These are phyloP conservation scores for Drosophila yakuba DNA, from an alignment of 1,140 invertebrate species.

Conservation along the genomic window DNA sequence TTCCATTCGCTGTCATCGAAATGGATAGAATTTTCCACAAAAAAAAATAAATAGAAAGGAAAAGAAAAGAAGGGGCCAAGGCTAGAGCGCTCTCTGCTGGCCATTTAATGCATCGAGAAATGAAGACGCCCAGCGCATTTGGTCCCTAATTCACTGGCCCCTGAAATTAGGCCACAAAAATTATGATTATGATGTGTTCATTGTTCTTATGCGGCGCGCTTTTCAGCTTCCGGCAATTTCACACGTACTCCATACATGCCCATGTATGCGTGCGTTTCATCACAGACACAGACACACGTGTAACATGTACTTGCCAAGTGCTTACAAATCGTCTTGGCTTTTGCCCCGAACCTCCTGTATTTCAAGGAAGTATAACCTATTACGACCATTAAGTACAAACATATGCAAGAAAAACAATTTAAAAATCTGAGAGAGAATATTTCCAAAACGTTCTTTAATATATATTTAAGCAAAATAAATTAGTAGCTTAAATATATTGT, in stretches of 20 bases:
- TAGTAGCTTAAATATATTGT: no score
- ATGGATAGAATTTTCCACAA: constrained; percentile 19
- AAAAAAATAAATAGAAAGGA: no score
- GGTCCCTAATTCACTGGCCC: constrained; percentile 25
- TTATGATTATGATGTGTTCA: constrained; percentile 82
- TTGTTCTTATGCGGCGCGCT: constrained; percentile 70
- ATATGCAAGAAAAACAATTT: no score
- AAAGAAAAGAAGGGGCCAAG: constrained; percentile 18
- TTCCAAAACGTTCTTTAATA: no score
- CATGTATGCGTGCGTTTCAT: not conserved
- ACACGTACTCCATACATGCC: constrained; percentile 18
- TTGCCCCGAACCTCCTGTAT: constrained; percentile 2
- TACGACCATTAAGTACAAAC: no score
- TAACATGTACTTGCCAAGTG: constrained; percentile 57
- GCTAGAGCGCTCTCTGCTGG: constrained; percentile 1
- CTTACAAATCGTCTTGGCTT: constrained; percentile 56
- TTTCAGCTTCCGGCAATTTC: constrained; percentile 57
- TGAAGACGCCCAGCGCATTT: constrained; percentile 38
- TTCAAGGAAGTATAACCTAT: not conserved
- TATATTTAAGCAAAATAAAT: no score
- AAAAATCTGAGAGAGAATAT: no score
- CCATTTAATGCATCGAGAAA: constrained; percentile 26
- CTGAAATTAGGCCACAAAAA: constrained; percentile 75
- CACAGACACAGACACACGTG: constrained; percentile 17
- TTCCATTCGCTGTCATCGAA: constrained; percentile 40